Evolutionary conservation across 1,140 invertebrate genomes (phyloP), one percentile per base, ranked within the genome.

Genomic region (Agrilus planipennis): DNA sequence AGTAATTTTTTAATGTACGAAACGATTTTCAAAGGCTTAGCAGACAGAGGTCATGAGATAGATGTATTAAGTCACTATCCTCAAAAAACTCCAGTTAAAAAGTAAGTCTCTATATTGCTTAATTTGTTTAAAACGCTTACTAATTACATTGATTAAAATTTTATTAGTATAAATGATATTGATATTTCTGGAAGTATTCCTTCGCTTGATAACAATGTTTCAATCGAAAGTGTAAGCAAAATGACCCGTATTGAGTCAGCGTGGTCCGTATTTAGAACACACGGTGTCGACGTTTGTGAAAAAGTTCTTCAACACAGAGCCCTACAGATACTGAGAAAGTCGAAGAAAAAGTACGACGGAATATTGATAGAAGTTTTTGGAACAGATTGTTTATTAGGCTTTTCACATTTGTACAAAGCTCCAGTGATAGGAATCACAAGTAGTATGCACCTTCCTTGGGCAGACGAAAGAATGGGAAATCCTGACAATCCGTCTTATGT

Each of bases 61-160:
- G 82, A 79, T 1, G 71, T 84, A 10, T 56, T 84, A 11, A 79
- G 71, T 19, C 70, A 76, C 49, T 81, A 79, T 41, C 68, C 71
- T 44, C 53, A 64, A 22, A 50, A 60, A 22, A 58, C 69, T 20
- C 18, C 18, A n/a, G 2, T 20, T 11, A 6, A 15, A 6, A 39
- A 30, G 38, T 39, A 6, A 10, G 16, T 25, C 15, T 35, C 22
- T 6, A 20, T 2, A n/a, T n/a, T n/a, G n/a, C n/a, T n/a, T n/a
- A n/a, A n/a, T n/a, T n/a, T n/a, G n/a, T n/a, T n/a, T n/a, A n/a
- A n/a, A n/a, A n/a, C n/a, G n/a, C n/a, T n/a, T n/a, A n/a, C n/a
- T n/a, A n/a, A n/a, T n/a, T n/a, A n/a, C n/a, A n/a, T n/a, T n/a
- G n/a, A n/a, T n/a, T n/a, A n/a, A n/a, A n/a, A n/a, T n/a, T n/a